phyloP scores from a whole-genome alignment of 2,888 invertebrate genomes.

The Galeopsomyia nigrocyanea region DNA sequence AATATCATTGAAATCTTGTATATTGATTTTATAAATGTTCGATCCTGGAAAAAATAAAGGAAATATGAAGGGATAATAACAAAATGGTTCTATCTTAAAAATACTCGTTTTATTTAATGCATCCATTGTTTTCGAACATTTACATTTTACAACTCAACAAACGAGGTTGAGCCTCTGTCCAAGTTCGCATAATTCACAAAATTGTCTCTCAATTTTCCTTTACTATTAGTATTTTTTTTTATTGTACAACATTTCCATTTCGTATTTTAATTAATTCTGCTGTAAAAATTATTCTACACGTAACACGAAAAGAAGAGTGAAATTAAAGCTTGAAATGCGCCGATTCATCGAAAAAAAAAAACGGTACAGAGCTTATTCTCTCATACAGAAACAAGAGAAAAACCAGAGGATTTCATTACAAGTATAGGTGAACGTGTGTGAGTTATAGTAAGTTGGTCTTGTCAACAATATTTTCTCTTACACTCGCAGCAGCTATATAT shows the following conservation, averaged over 20 bases:
- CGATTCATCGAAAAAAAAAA: background rate
- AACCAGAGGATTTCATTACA: constrained; percentile 5
- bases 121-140: constrained; percentile 62
- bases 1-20: too few species aligned
- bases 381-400: too few species aligned
- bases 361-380: background rate
- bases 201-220: constrained; percentile 43
- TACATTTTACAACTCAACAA: constrained; percentile 61
- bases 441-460: constrained; percentile 3
- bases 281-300: constrained; percentile 50
- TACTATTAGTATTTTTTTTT: constrained; percentile 33
- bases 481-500: background rate
- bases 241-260: constrained; percentile 50
- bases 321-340: constrained; percentile 26
- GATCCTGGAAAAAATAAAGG: too few species aligned
- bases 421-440: constrained; percentile 24
- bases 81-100: constrained; percentile 61
- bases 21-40: too few species aligned
- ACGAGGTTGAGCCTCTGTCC: constrained; percentile 55
- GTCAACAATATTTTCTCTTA: background rate
- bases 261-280: constrained; percentile 52
- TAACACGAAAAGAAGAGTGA: constrained; percentile 38
- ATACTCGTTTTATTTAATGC: constrained; percentile 67
- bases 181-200: constrained; percentile 44
- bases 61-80: background rate